A percentile compares a stretch with the other conserved stretches of the same genome.
Evolutionary conservation across 2,113 vertebrate species (phyloP).

Genomic region (Struthidea cinerea): DNA sequence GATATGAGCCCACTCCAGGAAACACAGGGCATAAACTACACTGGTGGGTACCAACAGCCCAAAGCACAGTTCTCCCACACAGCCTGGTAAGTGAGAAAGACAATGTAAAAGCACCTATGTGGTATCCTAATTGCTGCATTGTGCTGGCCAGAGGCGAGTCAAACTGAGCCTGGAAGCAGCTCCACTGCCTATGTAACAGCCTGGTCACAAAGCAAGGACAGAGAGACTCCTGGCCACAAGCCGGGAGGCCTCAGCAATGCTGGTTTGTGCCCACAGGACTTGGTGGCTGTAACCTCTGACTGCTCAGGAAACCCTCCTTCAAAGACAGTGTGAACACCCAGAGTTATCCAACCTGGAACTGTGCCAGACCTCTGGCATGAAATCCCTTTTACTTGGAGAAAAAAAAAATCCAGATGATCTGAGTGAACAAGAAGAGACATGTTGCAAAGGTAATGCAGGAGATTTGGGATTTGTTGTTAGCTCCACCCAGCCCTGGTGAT

Average conservation of each 20-base stretch:
- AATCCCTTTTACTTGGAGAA: background rate
- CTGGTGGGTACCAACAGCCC: background rate
- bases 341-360: background rate
- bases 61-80: background rate
- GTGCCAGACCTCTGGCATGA: background rate
- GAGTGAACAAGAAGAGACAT: constrained; percentile 22
- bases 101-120: accelerated
- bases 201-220: background rate
- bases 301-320: background rate
- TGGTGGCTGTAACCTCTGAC: background rate
- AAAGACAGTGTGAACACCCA: background rate
- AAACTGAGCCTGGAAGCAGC: background rate
- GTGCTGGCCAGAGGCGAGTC: background rate
- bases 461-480: constrained; percentile 1
- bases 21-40: background rate
- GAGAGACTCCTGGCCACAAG: background rate
- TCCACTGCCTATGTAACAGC: background rate
- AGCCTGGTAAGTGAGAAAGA: background rate
- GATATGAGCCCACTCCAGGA: background rate
- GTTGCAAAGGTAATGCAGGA: background rate
- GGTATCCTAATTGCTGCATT: background rate
- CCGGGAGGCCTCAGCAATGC: background rate
- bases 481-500: constrained; percentile 1
- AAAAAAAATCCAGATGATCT: background rate
- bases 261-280: background rate